These are phyloP conservation scores for Mesoclemmys tuberculata DNA, from an alignment of 2,113 vertebrate species.

Conservation along the genomic window DNA sequence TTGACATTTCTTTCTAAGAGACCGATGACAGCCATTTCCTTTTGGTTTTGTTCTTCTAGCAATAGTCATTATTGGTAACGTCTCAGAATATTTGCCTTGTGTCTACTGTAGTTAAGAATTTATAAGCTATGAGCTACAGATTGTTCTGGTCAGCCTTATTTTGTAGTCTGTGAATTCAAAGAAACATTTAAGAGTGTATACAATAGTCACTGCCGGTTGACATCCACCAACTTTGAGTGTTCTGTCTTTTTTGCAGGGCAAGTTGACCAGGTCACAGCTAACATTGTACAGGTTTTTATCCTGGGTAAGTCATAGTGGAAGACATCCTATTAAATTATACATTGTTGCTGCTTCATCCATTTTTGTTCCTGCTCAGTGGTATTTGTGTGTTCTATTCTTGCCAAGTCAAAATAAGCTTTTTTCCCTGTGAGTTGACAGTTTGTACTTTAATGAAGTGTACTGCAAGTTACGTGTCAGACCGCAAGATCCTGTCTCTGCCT, in stretches of 20 bases:
- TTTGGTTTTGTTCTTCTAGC: background rate
- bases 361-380: background rate
- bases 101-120: slow-evolving; percentile 41
- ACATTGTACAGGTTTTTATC: background rate
- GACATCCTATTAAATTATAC: background rate
- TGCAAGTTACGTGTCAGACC: background rate
- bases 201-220: background rate
- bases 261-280: background rate
- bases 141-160: slow-evolving; percentile 4
- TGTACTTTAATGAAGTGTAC: background rate
- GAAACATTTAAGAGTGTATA: slow-evolving; percentile 32
- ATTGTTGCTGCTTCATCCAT: background rate
- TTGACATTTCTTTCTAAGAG: background rate
- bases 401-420: background rate
- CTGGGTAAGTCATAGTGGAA: background rate
- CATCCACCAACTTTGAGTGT: background rate
- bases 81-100: slow-evolving; percentile 21
- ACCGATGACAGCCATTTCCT: background rate
- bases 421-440: background rate
- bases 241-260: background rate
- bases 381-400: slow-evolving; percentile 1
- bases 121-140: slow-evolving; percentile 13
- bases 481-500: background rate
- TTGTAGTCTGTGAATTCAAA: background rate
- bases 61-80: background rate